A percentile compares a stretch with the other conserved stretches of the same genome.
phyloP scores from a whole-genome alignment of 2,797 vertebrate species.

The Melanotaenia pygmaea region DNA sequence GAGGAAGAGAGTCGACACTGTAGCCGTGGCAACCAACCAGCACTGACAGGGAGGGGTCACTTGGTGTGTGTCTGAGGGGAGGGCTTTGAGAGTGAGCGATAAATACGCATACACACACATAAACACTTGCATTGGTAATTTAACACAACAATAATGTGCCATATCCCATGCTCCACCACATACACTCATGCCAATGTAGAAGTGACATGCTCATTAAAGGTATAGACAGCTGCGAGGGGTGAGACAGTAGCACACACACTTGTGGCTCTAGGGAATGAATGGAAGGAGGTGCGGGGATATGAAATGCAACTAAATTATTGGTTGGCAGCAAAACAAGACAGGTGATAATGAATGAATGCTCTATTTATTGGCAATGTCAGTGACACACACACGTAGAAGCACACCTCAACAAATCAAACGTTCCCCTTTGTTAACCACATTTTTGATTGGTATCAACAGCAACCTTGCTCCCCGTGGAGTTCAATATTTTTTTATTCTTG shows the following conservation, averaged over 20 bases:
- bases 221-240: constrained; percentile 13
- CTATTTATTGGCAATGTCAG: constrained; percentile 40
- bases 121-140: constrained; percentile 45
- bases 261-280: constrained; percentile 69
- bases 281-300: constrained; percentile 49
- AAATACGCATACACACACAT: constrained; percentile 22
- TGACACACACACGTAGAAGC: constrained; percentile 18
- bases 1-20: constrained; percentile 78
- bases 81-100: constrained; percentile 8
- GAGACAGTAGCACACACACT: constrained; percentile 53
- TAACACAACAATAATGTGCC: constrained; percentile 37
- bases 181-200: constrained; percentile 37
- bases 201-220: constrained; percentile 38
- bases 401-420: constrained; percentile 21
- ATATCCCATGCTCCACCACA: constrained; percentile 29
- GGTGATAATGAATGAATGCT: constrained; percentile 66
- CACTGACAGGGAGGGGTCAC: constrained; percentile 69
- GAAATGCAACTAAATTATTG: constrained; percentile 63
- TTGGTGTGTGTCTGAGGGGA: constrained; percentile 23
- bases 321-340: constrained; percentile 50
- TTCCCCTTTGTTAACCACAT: constrained; percentile 6
- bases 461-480: background rate
- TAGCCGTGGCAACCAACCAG: constrained; percentile 81
- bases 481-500: constrained; percentile 23
- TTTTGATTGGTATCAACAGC: constrained; percentile 34